phyloP scores from a whole-genome alignment of 2,888 invertebrate species.

The Euplexia lucipara region DNA sequence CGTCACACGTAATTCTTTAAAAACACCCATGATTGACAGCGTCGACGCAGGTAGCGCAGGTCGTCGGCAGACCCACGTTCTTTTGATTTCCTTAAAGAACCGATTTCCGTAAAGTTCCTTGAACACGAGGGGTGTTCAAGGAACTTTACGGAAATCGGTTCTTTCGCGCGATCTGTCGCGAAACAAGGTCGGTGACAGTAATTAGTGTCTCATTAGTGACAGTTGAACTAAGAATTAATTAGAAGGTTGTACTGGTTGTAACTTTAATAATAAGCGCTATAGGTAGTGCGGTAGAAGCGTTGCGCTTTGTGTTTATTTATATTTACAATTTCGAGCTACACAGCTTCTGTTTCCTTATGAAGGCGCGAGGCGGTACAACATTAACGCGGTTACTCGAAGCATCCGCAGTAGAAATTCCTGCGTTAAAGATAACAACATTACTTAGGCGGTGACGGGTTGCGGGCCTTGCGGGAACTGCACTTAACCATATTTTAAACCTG shows the following conservation, averaged over 20 bases:
- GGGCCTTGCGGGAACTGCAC: not conserved
- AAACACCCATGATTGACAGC: not conserved
- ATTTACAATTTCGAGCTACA: slow-evolving; percentile 23
- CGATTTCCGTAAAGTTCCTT: not conserved
- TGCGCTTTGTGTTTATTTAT: not conserved
- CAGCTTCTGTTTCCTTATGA: slow-evolving; percentile 21
- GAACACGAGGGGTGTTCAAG: not conserved
- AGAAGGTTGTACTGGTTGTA: no score
- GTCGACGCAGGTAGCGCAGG: slow-evolving; percentile 8
- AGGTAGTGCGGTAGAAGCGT: not conserved
- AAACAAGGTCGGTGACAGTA: not conserved
- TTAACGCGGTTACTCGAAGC: not conserved
- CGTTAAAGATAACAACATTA: slow-evolving; percentile 20
- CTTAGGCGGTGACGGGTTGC: slow-evolving; percentile 1
- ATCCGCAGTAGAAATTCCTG: slow-evolving; percentile 9
- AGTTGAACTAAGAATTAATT: no score
- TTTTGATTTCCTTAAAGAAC: not conserved
- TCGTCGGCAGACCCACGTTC: not conserved
- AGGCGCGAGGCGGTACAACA: slow-evolving; percentile 1
- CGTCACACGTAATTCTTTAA: not conserved
- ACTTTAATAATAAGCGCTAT: no score
- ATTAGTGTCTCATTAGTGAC: no score
- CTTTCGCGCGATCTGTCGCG: no score
- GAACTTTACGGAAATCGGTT: not conserved
- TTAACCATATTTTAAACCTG: slow-evolving; percentile 7